These are phyloP conservation scores for Drosophila parabipectinata DNA, from an alignment of 1,140 invertebrate genomes.

Conservation along the genomic window DNA sequence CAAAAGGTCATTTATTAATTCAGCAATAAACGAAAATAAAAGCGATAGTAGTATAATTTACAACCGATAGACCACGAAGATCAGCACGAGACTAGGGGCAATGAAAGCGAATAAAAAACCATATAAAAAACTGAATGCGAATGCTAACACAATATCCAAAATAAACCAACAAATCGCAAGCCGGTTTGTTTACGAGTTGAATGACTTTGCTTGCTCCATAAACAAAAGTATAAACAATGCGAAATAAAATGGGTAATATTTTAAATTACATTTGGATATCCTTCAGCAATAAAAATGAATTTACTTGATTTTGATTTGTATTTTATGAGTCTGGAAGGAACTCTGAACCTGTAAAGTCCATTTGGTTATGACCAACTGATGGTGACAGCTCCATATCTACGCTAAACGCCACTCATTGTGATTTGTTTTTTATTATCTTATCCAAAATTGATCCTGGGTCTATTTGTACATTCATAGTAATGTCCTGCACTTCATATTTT, in stretches of 20 bases:
- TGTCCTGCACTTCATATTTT: too few species aligned
- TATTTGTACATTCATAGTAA: too few species aligned
- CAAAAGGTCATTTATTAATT: constrained; percentile 27
- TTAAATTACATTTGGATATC: constrained; percentile 3
- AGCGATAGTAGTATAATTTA: constrained; percentile 19
- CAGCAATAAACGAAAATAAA: constrained; percentile 14
- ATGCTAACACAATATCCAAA: constrained; percentile 20
- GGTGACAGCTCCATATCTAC: too few species aligned
- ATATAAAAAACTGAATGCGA: constrained; percentile 29
- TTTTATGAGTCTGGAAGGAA: neutral
- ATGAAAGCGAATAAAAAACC: constrained; percentile 22
- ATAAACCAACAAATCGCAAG: constrained; percentile 31
- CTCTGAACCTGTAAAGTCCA: too few species aligned
- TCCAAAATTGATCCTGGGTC: too few species aligned
- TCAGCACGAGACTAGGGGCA: constrained; percentile 36
- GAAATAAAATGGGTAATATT: constrained; percentile 12
- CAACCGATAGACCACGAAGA: constrained; percentile 9
- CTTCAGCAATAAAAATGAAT: neutral
- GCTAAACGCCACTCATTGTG: too few species aligned
- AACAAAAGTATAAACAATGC: constrained; percentile 33
- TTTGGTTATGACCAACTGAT: neutral
- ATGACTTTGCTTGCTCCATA: constrained; percentile 47
- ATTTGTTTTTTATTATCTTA: too few species aligned
- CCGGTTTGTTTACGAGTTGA: constrained; percentile 49
- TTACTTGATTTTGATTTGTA: neutral